Conservation (phyloP, 2,888 invertebrate species). For the Cyrtodaria siliqua region DNA sequence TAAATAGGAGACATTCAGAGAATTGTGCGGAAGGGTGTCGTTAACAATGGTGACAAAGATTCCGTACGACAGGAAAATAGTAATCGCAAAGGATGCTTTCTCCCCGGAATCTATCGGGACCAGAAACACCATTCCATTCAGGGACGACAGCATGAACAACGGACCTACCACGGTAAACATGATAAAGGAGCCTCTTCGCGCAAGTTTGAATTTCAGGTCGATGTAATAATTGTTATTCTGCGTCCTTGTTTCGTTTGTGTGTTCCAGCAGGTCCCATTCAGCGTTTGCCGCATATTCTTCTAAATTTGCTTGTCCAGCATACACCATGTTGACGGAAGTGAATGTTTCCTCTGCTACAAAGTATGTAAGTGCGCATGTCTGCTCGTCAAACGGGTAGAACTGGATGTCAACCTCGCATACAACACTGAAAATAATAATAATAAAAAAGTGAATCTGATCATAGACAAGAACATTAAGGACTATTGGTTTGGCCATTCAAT, state of each 20-base stretch:
- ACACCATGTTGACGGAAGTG: not conserved
- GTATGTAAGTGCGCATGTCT: slow-evolving; percentile 10
- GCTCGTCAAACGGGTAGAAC: slow-evolving; percentile 18
- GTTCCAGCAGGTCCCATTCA: slow-evolving; percentile 13
- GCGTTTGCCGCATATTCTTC: slow-evolving; percentile 15
- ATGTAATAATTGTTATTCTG: not conserved
- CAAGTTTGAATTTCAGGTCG: not conserved
- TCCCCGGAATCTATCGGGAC: slow-evolving; percentile 27
- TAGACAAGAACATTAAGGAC: no score
- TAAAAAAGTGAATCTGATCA: no score
- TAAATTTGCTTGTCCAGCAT: not conserved
- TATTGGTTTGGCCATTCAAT: no score
- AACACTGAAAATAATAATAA: slow-evolving; percentile 4
- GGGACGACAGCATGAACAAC: slow-evolving; percentile 9
- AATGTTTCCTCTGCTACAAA: slow-evolving; percentile 12
- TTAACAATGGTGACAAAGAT: slow-evolving; percentile 11
- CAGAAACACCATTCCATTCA: slow-evolving; percentile 11
- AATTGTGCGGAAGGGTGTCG: slow-evolving; percentile 17
- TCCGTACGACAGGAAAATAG: slow-evolving; percentile 21
- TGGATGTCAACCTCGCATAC: slow-evolving; percentile 18
- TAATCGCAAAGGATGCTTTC: slow-evolving; percentile 18
- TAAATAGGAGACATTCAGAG: slow-evolving; percentile 7
- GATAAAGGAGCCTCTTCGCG: not conserved
- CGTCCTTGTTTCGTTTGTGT: not conserved
- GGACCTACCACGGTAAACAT: slow-evolving; percentile 16